These are phyloP conservation scores for Triplophysa siluroides DNA, from an alignment of 2,113 vertebrate species.

Conservation along the genomic window DNA sequence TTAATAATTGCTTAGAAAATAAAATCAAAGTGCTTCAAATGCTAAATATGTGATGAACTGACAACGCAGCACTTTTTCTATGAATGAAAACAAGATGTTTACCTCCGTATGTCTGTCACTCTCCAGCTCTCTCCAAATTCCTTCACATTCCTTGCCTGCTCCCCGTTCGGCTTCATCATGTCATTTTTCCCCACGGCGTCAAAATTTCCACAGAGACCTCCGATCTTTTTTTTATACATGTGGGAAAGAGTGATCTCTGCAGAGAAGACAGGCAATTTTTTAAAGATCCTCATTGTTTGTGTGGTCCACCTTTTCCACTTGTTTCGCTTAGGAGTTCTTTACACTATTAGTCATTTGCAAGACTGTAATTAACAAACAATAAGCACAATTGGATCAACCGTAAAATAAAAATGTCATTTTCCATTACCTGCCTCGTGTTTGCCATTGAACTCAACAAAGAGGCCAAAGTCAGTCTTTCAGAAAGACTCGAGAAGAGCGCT, in stretches of 20 bases:
- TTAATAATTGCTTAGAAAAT: too few species aligned
- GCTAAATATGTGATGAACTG: too few species aligned
- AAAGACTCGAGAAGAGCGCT: constrained; percentile 67
- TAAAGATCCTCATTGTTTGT: not conserved
- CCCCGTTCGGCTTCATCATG: constrained; percentile 72
- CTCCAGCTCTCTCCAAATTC: constrained; percentile 82
- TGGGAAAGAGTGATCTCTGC: constrained; percentile 77
- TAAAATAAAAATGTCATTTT: not conserved
- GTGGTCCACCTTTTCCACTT: too few species aligned
- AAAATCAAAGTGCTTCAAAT: too few species aligned
- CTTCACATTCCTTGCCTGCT: constrained; percentile 59
- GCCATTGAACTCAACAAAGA: constrained; percentile 77
- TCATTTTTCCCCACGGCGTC: constrained; percentile 75
- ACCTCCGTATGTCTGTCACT: constrained; percentile 57
- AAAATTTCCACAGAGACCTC: constrained; percentile 83
- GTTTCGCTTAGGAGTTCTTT: too few species aligned
- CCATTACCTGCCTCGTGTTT: constrained; percentile 73
- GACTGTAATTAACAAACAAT: not conserved
- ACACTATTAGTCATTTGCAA: too few species aligned
- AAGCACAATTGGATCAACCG: not conserved
- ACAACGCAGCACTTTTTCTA: not conserved
- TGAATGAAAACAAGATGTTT: not conserved
- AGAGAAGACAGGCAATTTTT: not conserved
- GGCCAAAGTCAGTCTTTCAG: constrained; percentile 84
- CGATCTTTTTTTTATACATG: constrained; percentile 70